Evolutionary conservation across 2,888 invertebrate genomes (phyloP).

Genomic region (Prenolepis imparis): DNA sequence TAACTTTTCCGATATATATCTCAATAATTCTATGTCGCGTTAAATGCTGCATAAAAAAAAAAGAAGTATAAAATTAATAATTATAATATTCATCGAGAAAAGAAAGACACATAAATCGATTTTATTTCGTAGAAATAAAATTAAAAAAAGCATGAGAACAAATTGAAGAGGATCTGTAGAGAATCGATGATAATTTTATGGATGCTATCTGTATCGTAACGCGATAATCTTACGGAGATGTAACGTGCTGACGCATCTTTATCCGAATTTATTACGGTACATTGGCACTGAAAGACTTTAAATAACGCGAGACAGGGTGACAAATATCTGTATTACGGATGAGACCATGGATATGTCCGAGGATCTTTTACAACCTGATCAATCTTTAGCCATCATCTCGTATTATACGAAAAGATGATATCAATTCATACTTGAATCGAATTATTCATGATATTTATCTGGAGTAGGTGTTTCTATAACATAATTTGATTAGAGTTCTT

Average conservation of each 20-base stretch:
- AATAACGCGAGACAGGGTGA: not conserved
- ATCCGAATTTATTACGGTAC: constrained; percentile 2
- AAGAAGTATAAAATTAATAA: not conserved
- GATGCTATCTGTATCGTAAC: not conserved
- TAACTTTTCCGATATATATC: not conserved
- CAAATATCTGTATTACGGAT: not conserved
- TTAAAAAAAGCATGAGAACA: not conserved
- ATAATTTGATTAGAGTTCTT: not conserved
- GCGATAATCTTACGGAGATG: not conserved
- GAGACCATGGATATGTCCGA: not conserved
- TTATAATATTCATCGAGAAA: not conserved
- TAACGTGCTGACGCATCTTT: not conserved
- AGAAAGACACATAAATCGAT: not conserved
- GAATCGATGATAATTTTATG: not conserved
- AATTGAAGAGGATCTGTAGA: not conserved
- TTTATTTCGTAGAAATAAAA: not conserved
- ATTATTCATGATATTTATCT: constrained; percentile 5
- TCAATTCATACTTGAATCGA: not conserved
- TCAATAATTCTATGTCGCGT: not conserved
- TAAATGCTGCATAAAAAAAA: not conserved
- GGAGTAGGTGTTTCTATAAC: not conserved
- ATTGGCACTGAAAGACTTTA: not conserved
- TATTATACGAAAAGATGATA: not conserved
- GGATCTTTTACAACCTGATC: not conserved
- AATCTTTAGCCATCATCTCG: not conserved